Evolutionary conservation across 2,888 invertebrate species (phyloP).

Genomic region (Pandemis corylana): DNA sequence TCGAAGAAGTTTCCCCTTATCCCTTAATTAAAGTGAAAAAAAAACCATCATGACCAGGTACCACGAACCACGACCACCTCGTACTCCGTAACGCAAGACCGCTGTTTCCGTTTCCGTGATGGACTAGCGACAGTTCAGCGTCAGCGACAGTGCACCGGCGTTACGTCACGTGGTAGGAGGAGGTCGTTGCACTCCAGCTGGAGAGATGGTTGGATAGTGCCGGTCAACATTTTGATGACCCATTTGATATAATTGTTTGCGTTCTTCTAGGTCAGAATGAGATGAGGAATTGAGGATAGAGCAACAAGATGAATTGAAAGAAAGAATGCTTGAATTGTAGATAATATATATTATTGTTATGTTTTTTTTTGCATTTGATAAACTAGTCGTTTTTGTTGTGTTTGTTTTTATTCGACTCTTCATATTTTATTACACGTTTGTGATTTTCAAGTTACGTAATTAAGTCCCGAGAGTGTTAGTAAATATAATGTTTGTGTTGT

Average conservation of each 20-base stretch:
- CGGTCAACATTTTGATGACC: slow-evolving; percentile 69
- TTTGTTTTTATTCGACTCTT: too few relatives aligned
- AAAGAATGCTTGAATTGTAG: background rate
- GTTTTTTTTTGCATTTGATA: too few relatives aligned
- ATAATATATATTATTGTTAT: background rate
- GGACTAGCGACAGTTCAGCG: slow-evolving; percentile 25
- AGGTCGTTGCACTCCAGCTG: slow-evolving; percentile 69
- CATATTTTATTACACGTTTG: too few relatives aligned
- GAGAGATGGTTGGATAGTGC: slow-evolving; percentile 78
- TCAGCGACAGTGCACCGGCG: slow-evolving; percentile 34
- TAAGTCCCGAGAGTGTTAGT: too few relatives aligned
- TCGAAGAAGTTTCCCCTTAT: too few relatives aligned
- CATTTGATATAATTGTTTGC: slow-evolving; percentile 39
- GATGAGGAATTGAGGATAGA: background rate
- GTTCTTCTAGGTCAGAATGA: slow-evolving; percentile 1
- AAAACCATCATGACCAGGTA: background rate
- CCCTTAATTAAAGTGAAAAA: too few relatives aligned
- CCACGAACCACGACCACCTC: background rate
- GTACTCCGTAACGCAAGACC: slow-evolving; percentile 13
- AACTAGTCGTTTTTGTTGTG: too few relatives aligned
- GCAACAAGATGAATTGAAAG: background rate
- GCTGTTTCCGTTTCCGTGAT: slow-evolving; percentile 33
- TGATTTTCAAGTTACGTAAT: too few relatives aligned
- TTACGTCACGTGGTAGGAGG: slow-evolving; percentile 52
- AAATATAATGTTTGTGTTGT: too few relatives aligned